Evolutionary conservation across 2,113 vertebrate species (phyloP), one percentile per base, ranked within the genome.

Genomic region (Poeciliopsis occidentalis): DNA sequence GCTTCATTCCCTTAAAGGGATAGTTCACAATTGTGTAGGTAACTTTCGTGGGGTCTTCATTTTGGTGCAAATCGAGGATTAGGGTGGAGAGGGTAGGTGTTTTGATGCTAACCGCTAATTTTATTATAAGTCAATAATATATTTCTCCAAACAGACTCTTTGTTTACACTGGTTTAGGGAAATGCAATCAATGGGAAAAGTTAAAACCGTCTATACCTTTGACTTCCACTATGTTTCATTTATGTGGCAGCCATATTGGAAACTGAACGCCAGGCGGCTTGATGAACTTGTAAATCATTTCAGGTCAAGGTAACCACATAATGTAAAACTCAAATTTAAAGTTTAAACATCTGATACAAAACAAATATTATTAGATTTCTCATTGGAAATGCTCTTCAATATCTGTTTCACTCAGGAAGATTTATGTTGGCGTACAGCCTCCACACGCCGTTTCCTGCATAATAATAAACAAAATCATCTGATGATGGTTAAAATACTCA

Each of bases 1-100:
- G 32, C 63, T 74, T 54, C 22, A 15, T 41, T 31, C 60, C 68
- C 39, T 64, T 89, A 57, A 57, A 57, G 51, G 22, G 24, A 57
- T 57, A 57, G 51, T 57, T 10, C 51, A 57, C 2, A 8, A 57
- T 57, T 57, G n/a, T 1, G 24, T 19, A 19, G 44, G 17, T 19
- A 41, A 19, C 17, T 19, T 17, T 47, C 17, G 0, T 47, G 15
- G 44, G 3, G 44, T 17, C 44, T 47, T 47, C 44, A 17, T 47
- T 47, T 47, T 19, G 44, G 19, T 47, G 44, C 44, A 47, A 47
- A 47, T 47, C 44, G 4, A 17, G 44, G 13, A 17, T 17, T 47
- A 47, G 51, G 19, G 24, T 57, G 24, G 24, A 17, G 51, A n/a
- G n/a, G 8, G 24, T 10, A n/a, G 22, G 51, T 57, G 51, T 57